Evolutionary conservation across 2,113 vertebrate species (phyloP).

Genomic region (Apodemus speciosus): DNA sequence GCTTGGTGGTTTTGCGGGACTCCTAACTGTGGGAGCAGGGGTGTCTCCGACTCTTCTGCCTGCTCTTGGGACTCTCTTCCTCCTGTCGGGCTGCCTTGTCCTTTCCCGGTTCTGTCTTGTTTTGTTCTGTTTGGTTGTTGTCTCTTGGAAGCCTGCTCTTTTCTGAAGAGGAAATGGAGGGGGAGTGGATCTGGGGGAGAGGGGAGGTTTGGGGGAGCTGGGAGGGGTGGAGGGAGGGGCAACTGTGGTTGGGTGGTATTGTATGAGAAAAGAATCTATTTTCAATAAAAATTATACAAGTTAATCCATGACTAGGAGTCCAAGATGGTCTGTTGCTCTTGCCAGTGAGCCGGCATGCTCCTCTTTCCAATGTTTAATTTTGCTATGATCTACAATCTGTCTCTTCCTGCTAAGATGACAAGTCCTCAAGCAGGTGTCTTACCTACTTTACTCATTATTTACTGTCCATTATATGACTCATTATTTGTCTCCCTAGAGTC

Average conservation of each 20-base stretch:
- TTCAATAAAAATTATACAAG: background rate
- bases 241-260: background rate
- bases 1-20: background rate
- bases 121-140: background rate
- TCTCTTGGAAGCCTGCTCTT: background rate
- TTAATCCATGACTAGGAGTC: background rate
- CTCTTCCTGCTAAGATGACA: background rate
- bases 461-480: background rate
- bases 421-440: background rate
- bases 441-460: background rate
- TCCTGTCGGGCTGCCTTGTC: background rate
- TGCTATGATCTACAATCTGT: background rate
- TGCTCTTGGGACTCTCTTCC: background rate
- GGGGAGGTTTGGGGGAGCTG: background rate
- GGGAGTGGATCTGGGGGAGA: background rate
- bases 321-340: background rate
- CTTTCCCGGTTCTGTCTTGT: background rate
- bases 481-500: background rate
- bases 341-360: too few relatives aligned
- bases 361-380: background rate
- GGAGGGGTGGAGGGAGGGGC: background rate
- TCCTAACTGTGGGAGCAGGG: background rate
- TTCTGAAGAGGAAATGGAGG: background rate
- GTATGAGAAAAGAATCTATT: background rate
- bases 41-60: background rate